phyloP scores from a whole-genome alignment of 1,140 invertebrate genomes.

The Ericerus pela region DNA sequence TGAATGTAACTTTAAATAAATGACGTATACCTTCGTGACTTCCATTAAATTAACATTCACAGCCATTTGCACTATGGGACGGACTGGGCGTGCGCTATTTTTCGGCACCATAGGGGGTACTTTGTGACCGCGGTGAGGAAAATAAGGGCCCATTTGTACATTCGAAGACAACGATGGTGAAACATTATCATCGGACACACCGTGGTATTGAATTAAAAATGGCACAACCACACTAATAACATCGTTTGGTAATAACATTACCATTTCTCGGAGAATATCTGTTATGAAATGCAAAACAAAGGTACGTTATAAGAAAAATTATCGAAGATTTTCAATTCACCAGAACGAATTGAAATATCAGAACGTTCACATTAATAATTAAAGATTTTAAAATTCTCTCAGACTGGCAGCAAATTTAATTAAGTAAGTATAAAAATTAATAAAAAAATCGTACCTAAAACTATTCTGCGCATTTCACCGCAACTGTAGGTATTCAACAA shows the following conservation, averaged over 20 bases:
- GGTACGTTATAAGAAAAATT: background rate
- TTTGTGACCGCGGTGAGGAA: constrained; percentile 43
- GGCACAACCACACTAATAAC: constrained; percentile 67
- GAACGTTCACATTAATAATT: background rate
- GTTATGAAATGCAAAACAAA: constrained; percentile 24
- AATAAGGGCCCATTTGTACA: constrained; percentile 52
- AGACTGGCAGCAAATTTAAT: constrained; percentile 13
- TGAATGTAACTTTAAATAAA: too few species aligned
- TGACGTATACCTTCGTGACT: constrained; percentile 45
- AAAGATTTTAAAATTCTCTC: too few species aligned
- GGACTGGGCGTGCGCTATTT: constrained; percentile 41
- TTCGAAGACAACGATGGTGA: constrained; percentile 29
- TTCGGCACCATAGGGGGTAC: constrained; percentile 26
- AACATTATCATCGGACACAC: constrained; percentile 58
- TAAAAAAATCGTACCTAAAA: constrained; percentile 43
- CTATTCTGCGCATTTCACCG: constrained; percentile 61
- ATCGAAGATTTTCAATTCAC: background rate
- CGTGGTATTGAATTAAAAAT: constrained; percentile 66
- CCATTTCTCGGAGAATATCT: constrained; percentile 72
- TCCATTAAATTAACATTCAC: constrained; percentile 59
- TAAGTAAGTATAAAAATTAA: background rate
- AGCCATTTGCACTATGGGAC: constrained; percentile 78
- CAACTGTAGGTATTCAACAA: constrained; percentile 80
- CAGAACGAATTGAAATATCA: background rate
- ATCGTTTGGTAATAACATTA: constrained; percentile 66